Base-by-base conservation (phyloP, 2,797 vertebrate genomes). In the Xenopus petersii region DNA sequence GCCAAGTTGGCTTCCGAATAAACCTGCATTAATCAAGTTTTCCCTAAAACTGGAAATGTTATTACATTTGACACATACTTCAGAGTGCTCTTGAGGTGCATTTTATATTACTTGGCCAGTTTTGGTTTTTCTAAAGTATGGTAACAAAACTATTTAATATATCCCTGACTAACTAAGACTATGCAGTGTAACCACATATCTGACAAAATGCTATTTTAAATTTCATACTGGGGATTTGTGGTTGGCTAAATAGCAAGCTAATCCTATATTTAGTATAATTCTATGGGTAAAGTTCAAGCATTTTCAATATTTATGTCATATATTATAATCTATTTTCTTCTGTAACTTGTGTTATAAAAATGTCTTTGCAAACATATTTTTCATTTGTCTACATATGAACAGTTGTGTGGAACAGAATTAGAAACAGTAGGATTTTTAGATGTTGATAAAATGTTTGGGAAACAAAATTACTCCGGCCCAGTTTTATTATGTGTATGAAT, bases 41-140 rank as follows among this genome's bases (percentile, higher is more conserved):
- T 68, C 36, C 70, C 49, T 12, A 68, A 77, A 67, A 67, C 59
- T 77, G 75, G 70, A 77, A 67, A 77, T 68, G 46, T 71, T 77
- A 77, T 72, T 72, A 72, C 47, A 63, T 72, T 72, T 77, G 71
- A 72, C 75, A 77, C 64, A 67, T 77, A 72, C 67, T 77, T 72
- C 64, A 77, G 67, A 67, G 64, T 63, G 56, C 75, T 77, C 64
- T n/a, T 47, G 64, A 67, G 75, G 66, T 67, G 64, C 48, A 17
- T 63, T 72, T 30, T 30, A 77, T 70, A 71, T 71, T 67, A 61
- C 70, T 77, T 77, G 70, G 75, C 64, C 36, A 62, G 21, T 17
- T 16, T 56, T 58, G 1, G 48, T 75, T 12, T 72, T 73, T 63
- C 72, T 72, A 62, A 71, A 46, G 48, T 72, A 72, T 56, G 4